Base-by-base conservation (phyloP, 2,888 invertebrate genomes). In the Eupithecia exiguata region DNA sequence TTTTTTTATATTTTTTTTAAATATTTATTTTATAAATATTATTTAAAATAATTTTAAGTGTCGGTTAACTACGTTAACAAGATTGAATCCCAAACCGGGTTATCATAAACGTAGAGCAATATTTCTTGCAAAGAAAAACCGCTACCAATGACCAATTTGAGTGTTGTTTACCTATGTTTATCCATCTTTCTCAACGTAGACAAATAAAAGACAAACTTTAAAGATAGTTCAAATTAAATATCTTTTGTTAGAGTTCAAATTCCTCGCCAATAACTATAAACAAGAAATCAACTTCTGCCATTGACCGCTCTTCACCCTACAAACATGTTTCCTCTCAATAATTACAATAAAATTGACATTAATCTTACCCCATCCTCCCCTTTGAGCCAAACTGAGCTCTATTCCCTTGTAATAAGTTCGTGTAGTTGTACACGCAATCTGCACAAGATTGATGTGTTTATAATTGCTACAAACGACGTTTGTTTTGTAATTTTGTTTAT, bases 311-410 rank as follows among this genome's bases (percentile, higher is more conserved):
- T 43, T 58, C 69, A 73, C 74, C 76, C 71, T 46, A 74, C 63
- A 72, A 70, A 62, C 62, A 75, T 70, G 73, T 72, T 72, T 72
- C 70, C 72, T 49, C 74, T 61, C 73, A 70, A 72, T 74, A 63
- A 73, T 76, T 74, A 72, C 75, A 77, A 79, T 79, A 77, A 79
- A 79, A 77, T 73, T 74, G 69, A 71, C 77, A 79, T 79, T 71
- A 79, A 79, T 79, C 77, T 77, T 74, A 69, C 74, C 77, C 77
- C 62, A 68, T 65, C 61, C 74, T 63, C 70, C 73, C 68, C 74
- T 46, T 38, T 18, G n/a, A 43, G 2, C 68, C 14, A 76, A 71
- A 73, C 49, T 74, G 71, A 76, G 70, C 61, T 38, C 9, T 70
- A 65, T 46, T 0, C 0, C 30, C 16, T 63, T 63, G 68, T 1